Evolutionary conservation across 2,113 vertebrate genomes (phyloP).

Genomic region (Notiomystis cincta): DNA sequence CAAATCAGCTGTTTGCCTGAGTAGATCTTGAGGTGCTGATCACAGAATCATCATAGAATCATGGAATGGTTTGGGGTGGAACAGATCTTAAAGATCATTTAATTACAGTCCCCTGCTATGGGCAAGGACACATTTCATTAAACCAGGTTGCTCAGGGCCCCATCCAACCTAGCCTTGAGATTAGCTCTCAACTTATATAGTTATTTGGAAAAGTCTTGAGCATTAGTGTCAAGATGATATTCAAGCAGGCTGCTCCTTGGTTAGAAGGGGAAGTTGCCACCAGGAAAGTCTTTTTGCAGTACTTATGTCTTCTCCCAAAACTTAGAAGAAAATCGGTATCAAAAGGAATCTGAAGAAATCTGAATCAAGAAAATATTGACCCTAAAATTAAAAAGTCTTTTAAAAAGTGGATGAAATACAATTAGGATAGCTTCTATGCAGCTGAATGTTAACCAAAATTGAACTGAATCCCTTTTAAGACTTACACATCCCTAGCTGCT

Average conservation of each 20-base stretch:
- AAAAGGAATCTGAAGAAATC: neutral
- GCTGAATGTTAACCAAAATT: neutral
- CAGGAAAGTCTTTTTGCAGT: neutral
- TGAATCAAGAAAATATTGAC: neutral
- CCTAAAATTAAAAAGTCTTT: neutral
- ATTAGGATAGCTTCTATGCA: neutral
- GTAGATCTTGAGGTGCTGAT: neutral
- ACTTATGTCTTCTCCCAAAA: neutral
- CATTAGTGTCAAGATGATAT: neutral
- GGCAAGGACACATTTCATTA: neutral
- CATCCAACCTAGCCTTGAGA: neutral
- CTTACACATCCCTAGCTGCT: neutral
- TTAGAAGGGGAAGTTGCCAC: neutral
- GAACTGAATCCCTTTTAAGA: neutral
- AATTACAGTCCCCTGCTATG: neutral
- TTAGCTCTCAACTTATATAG: neutral
- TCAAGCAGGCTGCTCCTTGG: neutral
- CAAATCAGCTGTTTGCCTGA: neutral
- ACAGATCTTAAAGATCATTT: neutral
- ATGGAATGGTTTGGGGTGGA: neutral
- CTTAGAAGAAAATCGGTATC: neutral
- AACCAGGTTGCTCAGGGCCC: neutral
- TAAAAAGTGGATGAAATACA: neutral
- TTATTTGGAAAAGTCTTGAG: neutral
- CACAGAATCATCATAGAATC: neutral